Evolutionary conservation across 2,888 invertebrate species (phyloP), one percentile per base, ranked within the genome.

Genomic region (Diaphora mendica): DNA sequence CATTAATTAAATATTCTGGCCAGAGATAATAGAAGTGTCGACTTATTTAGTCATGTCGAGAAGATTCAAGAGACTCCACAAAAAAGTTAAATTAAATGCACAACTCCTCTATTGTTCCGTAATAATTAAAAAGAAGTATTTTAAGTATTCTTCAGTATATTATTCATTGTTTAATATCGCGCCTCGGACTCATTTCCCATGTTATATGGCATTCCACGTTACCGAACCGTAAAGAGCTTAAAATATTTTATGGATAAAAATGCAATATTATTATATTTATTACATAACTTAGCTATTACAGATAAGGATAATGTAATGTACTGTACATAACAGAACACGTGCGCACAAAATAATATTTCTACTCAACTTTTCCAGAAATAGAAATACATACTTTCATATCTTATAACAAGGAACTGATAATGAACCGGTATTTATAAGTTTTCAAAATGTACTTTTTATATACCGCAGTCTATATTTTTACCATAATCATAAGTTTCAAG

Each of bases 221-320:
- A 74, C 73, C 75, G 70, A 80, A 78, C 71, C 76, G 70, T 75
- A 55, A 77, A 75, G 44, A 13, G 68, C 67, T 42, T 73, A 4
- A 71, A 73, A 55, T 68, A 55, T 74, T 77, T 81, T 79, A 79
- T 77, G 67, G 35, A 55, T 72, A 71, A 73, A 77, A 73, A 70
- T 72, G 42, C 65, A 68, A 73, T 70, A 77, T 68, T 44, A n/a
- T 62, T 68, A 73, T 70, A 68, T 75, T 55, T 33, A 39, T 78
- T 77, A 67, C 35, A 68, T 75, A 78, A 69, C 55, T 66, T 44
- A 64, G 39, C 64, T 20, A 71, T 77, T 78, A 74, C 64, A 77
- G 78, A 82, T 81, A 79, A 75, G 55, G 70, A 42, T 23, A 62
- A 11, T 23, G 1, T 33, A 3, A 33, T 20, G 13, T 51, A 11